Base-by-base conservation (phyloP, 2,888 invertebrate genomes). In the Agrotis ipsilon region DNA sequence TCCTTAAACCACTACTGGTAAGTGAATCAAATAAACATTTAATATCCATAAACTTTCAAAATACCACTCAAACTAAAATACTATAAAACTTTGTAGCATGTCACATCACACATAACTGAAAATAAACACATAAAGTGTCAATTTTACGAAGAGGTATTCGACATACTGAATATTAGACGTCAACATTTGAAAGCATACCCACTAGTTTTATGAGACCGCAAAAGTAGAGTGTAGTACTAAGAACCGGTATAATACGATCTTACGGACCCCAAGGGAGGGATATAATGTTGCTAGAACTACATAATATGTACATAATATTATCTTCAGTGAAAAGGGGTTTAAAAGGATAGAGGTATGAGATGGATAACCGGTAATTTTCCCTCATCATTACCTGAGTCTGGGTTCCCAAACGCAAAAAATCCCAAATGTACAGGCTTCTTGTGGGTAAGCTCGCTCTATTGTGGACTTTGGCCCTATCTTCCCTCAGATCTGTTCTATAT, bases 191-290 rank as follows among this genome's bases (percentile, higher is more conserved):
- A 45, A 45, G 16, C 19, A 62, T 55, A 32, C n/a, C 45, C 32
- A 45, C 39, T 45, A 55, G 49, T 51, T 72, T 58, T 64, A 72
- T 58, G 45, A 19, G 39, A 68, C 19, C 14, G 19, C 24, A 48
- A 24, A 48, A 68, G 9, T 62, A 18, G 21, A 52, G 52, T 16
- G 18, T 18, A 11, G 7, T 51, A 51, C 21, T 6, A 39, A 39
- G 18, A 51, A 62, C 39, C 21, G 39, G 5, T 52, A 5, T n/a
- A 6, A 63, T 43, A 54, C 43, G 32, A 52, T 39, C 14, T 39
- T 39, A 32, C 39, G 48, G 9, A 32, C 48, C 32, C 32, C 32
- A 2, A 21, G 51, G n/a, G 27, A 21, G 11, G 21, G 18, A 58
- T 21, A 6, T 19, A 7, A 14, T 11, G 16, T 13, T 19, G 16